Evolutionary conservation across 1,140 invertebrate species (phyloP).

Genomic region (Nasonia longicornis): DNA sequence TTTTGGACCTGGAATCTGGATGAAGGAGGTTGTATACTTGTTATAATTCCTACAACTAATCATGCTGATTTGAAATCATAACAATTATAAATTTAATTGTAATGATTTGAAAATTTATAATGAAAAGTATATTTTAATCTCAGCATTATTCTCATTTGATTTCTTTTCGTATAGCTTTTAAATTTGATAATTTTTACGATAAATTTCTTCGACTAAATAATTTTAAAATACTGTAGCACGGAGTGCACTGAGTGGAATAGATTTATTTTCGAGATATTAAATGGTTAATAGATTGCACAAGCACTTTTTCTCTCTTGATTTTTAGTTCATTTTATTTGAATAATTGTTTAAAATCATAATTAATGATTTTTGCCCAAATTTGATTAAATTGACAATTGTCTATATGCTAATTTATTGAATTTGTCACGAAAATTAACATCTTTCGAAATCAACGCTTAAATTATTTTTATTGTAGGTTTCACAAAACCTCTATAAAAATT

Average conservation of each 20-base stretch:
- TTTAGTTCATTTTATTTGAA: background rate
- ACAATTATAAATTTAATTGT: background rate
- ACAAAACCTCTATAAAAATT: too few species aligned
- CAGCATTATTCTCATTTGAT: slow-evolving; percentile 35
- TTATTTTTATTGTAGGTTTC: too few species aligned
- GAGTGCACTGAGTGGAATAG: slow-evolving; percentile 18
- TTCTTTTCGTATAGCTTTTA: slow-evolving; percentile 36
- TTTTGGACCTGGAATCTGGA: slow-evolving; percentile 90
- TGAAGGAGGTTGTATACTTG: slow-evolving; percentile 77
- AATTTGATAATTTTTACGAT: slow-evolving; percentile 47
- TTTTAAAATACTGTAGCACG: slow-evolving; percentile 10
- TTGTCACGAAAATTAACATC: too few species aligned
- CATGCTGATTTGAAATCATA: slow-evolving; percentile 18
- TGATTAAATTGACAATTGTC: too few species aligned
- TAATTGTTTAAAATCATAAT: background rate
- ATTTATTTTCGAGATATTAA: background rate
- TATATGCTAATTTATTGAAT: too few species aligned
- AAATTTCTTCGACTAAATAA: slow-evolving; percentile 33
- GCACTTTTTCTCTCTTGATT: background rate
- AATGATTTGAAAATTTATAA: slow-evolving; percentile 16
- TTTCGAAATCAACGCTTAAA: too few species aligned
- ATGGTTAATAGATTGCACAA: background rate
- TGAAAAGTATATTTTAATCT: slow-evolving; percentile 16
- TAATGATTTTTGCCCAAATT: too few species aligned
- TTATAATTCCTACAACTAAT: slow-evolving; percentile 58